Evolutionary conservation across 64 coral and sea anemone species (phyloP).

Genomic region (Pocillopora verrucosa): DNA sequence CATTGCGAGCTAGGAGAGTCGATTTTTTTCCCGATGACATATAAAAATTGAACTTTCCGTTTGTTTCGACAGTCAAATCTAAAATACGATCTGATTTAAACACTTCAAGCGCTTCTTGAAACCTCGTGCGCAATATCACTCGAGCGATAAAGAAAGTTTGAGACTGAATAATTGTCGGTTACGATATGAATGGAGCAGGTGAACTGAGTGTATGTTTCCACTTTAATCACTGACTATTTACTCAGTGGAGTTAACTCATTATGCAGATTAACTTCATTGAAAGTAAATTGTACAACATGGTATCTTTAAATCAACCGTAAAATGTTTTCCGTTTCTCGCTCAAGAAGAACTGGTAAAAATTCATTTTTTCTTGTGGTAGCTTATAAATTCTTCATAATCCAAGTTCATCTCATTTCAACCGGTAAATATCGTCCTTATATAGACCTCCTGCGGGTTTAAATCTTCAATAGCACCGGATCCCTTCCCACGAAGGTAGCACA

Average conservation of each 20-base stretch:
- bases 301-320: not conserved
- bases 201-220: constrained; percentile 19
- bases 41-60: not conserved
- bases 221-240: constrained; percentile 43
- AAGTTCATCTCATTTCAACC: not conserved
- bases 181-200: constrained; percentile 31
- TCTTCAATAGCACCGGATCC: constrained; percentile 34
- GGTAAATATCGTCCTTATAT: constrained; percentile 33
- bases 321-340: not conserved
- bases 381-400: not conserved
- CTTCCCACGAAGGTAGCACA: not conserved
- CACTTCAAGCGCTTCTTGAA: not conserved
- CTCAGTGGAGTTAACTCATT: constrained; percentile 35
- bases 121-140: constrained; percentile 11
- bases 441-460: constrained; percentile 23
- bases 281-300: constrained; percentile 7
- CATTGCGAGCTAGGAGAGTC: too few relatives aligned
- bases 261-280: constrained; percentile 21
- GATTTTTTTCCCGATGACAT: not conserved
- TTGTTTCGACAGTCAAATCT: not conserved
- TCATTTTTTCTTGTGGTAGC: not conserved
- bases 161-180: not conserved
- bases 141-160: not conserved
- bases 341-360: not conserved
- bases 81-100: constrained; percentile 13